These are phyloP conservation scores for Drosophila melanocephala DNA, from an alignment of 2,888 invertebrate species.

Conservation along the genomic window DNA sequence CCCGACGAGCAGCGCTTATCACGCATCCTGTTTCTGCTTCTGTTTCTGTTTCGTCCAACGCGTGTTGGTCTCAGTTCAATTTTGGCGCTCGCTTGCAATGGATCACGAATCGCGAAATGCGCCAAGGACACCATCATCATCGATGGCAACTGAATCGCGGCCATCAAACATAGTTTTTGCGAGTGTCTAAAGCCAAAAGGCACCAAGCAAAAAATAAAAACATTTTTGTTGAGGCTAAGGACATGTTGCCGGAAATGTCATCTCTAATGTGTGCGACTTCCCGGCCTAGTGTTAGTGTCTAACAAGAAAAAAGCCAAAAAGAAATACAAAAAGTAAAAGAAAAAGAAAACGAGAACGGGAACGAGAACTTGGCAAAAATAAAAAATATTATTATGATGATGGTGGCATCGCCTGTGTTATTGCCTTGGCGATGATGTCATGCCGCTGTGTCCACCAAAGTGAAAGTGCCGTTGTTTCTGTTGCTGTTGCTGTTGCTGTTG, in stretches of 20 bases:
- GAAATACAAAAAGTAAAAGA: conserved; percentile 21
- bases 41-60: conserved; percentile 15
- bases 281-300: conserved; percentile 12
- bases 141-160: conserved; percentile 27
- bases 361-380: conserved; percentile 17
- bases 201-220: background rate
- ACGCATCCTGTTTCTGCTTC: conserved; percentile 17
- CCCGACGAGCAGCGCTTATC: conserved; percentile 22
- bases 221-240: conserved; percentile 38
- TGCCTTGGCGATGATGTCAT: conserved; percentile 76
- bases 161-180: conserved; percentile 22
- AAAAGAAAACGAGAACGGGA: background rate
- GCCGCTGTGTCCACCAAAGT: conserved; percentile 57
- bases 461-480: conserved; percentile 64
- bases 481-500: conserved; percentile 25
- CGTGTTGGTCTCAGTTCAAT: conserved; percentile 62
- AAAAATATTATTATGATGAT: conserved; percentile 46
- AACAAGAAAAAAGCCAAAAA: conserved; percentile 26
- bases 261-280: conserved; percentile 37
- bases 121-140: conserved; percentile 8
- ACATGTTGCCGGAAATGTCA: conserved; percentile 79
- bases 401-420: conserved; percentile 16
- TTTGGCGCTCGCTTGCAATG: conserved; percentile 64
- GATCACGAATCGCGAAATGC: conserved; percentile 53
- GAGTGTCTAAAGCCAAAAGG: conserved; percentile 32